Evolutionary conservation across 2,797 vertebrate genomes (phyloP).

Genomic region (Columba guinea): DNA sequence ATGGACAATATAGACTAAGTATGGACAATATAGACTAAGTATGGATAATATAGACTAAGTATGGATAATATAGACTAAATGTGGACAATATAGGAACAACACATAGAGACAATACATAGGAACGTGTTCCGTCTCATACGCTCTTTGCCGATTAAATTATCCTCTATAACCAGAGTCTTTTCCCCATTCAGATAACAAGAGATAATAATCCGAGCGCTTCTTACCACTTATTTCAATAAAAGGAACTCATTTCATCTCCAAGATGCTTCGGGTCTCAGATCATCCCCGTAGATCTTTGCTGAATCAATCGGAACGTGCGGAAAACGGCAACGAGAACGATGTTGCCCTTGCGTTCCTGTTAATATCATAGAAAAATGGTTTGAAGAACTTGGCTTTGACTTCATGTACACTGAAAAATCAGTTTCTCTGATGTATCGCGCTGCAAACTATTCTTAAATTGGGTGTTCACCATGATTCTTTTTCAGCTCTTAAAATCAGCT

Average conservation of each 20-base stretch:
- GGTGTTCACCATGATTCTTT: not conserved
- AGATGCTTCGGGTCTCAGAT: not conserved
- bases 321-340: accelerated
- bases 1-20: too few relatives aligned
- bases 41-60: too few relatives aligned
- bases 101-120: too few relatives aligned
- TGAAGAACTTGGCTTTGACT: not conserved
- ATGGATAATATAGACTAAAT: too few relatives aligned
- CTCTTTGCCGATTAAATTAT: not conserved
- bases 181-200: not conserved
- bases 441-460: not conserved
- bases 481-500: not conserved
- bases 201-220: not conserved
- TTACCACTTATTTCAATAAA: not conserved
- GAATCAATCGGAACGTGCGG: not conserved
- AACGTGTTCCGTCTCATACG: not conserved
- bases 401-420: not conserved
- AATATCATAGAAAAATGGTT: not conserved
- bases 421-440: accelerated
- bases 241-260: not conserved
- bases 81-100: too few relatives aligned
- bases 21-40: too few relatives aligned
- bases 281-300: not conserved
- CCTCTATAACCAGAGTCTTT: not conserved
- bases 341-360: not conserved